Conservation (phyloP, 2,888 invertebrate genomes). For the Dasysyrphus albostriatus region DNA sequence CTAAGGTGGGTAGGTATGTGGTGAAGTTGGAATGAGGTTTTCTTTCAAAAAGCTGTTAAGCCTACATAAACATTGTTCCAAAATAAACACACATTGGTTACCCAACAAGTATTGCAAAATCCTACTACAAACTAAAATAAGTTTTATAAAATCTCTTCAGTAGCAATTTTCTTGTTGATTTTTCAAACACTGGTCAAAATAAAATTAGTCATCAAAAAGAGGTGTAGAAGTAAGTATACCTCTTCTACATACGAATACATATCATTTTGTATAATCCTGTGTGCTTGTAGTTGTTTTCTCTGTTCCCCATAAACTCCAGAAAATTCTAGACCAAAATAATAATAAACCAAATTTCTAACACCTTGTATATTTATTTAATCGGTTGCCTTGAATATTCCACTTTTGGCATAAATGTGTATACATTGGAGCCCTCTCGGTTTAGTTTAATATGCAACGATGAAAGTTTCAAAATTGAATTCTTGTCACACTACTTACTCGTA, state of each 20-base stretch:
- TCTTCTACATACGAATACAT: too few species aligned
- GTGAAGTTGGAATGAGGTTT: background rate
- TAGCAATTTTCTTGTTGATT: background rate
- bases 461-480: conserved; percentile 52
- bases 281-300: background rate
- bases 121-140: background rate
- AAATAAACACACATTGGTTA: conserved; percentile 6
- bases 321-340: background rate
- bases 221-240: background rate
- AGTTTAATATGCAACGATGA: conserved; percentile 5
- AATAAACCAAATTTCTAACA: conserved; percentile 14
- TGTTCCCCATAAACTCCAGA: conserved; percentile 10
- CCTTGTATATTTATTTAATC: conserved; percentile 41
- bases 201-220: background rate
- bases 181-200: background rate
- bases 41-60: conserved; percentile 19
- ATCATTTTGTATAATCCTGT: too few species aligned
- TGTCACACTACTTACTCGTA: conserved; percentile 12
- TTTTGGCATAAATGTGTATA: background rate
- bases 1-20: background rate
- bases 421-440: background rate
- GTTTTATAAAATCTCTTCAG: background rate
- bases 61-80: background rate
- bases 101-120: background rate
- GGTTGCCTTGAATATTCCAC: conserved; percentile 38